Evolutionary conservation across 2,888 invertebrate genomes (phyloP).

Genomic region (Notodonta dromedarius): DNA sequence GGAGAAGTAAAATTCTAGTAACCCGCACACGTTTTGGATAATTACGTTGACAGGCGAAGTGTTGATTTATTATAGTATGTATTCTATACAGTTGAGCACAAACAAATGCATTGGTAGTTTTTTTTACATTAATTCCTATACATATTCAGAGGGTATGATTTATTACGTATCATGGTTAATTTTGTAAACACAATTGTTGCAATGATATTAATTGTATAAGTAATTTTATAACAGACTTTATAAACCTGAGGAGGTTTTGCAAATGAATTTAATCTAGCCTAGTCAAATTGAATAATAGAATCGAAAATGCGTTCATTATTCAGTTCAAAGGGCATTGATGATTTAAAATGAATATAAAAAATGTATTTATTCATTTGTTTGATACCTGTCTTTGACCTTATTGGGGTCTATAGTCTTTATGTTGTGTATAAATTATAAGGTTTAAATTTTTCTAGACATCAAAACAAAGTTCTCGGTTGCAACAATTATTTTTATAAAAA

Average conservation of each 20-base stretch:
- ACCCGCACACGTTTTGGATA: constrained; percentile 1
- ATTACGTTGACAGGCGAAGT: neutral
- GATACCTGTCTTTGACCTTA: too few relatives aligned
- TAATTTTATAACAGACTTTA: too few relatives aligned
- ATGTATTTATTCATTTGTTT: too few relatives aligned
- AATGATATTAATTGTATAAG: neutral
- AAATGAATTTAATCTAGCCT: too few relatives aligned
- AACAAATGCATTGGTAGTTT: constrained; percentile 2
- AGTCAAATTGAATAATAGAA: too few relatives aligned
- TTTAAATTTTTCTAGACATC: neutral
- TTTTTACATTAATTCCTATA: neutral
- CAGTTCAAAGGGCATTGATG: too few relatives aligned
- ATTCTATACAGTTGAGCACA: constrained; percentile 18
- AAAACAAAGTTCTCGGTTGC: neutral
- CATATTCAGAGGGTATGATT: neutral
- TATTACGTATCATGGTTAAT: neutral
- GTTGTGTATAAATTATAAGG: too few relatives aligned
- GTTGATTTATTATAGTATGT: neutral
- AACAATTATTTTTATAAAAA: constrained; percentile 2
- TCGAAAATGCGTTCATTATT: too few relatives aligned
- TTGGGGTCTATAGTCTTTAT: too few relatives aligned
- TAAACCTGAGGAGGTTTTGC: too few relatives aligned
- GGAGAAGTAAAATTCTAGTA: constrained; percentile 26
- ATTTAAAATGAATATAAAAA: too few relatives aligned
- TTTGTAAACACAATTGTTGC: neutral